A percentile compares a stretch with the other conserved stretches of the same genome.
These are phyloP conservation scores for Triops longicaudatus DNA, from an alignment of 1,140 invertebrate genomes.

Conservation along the genomic window DNA sequence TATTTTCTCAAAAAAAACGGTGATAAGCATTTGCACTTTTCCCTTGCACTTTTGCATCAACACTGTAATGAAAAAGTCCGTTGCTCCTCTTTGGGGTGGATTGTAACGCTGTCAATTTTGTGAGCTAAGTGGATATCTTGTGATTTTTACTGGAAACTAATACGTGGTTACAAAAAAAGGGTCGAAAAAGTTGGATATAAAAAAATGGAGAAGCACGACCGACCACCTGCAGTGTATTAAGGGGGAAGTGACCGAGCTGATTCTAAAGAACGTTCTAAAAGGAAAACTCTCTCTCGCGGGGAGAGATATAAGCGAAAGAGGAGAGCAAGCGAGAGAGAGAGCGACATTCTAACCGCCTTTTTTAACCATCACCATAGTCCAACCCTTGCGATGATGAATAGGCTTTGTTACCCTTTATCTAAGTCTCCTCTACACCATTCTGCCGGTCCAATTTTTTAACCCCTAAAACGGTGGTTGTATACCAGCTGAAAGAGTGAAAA, in stretches of 20 bases:
- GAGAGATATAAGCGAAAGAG: background rate
- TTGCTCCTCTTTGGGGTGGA: background rate
- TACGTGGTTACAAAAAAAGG: slow-evolving; percentile 1
- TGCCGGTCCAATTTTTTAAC: slow-evolving; percentile 7
- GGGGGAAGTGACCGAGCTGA: slow-evolving; percentile 13
- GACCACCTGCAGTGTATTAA: slow-evolving; percentile 11
- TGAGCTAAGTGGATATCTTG: background rate
- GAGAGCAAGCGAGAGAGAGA: background rate
- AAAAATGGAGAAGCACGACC: slow-evolving; percentile 4
- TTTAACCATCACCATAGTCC: background rate
- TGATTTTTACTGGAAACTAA: slow-evolving; percentile 15
- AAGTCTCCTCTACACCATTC: slow-evolving; percentile 3
- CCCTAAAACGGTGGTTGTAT: background rate
- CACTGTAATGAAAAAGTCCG: background rate
- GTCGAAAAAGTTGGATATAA: background rate
- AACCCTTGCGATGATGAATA: slow-evolving; percentile 13
- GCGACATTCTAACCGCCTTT: slow-evolving; percentile 14
- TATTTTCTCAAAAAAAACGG: no score
- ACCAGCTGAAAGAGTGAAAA: slow-evolving; percentile 5
- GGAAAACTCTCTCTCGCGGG: background rate
- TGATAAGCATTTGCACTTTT: no score
- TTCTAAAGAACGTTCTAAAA: background rate
- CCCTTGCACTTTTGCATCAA: no score
- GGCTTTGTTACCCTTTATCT: slow-evolving; percentile 13
- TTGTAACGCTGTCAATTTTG: background rate